Percentiles rank a stretch among this genome's conserved stretches.
These are phyloP conservation scores for Colletes latitarsis DNA, from an alignment of 1,140 invertebrate species.

Conservation along the genomic window DNA sequence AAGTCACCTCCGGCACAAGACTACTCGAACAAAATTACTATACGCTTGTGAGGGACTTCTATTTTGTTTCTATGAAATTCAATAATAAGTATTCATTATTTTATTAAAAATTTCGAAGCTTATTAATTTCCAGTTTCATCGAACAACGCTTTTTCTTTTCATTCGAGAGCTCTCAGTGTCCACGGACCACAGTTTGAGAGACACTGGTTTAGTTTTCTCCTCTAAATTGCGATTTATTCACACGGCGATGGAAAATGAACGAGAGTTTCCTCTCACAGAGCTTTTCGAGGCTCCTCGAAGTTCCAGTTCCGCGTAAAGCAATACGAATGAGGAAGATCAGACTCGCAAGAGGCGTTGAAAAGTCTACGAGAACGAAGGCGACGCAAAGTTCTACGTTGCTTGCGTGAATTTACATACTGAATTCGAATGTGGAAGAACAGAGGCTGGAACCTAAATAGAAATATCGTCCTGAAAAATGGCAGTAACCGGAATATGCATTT, in stretches of 20 bases:
- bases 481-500: neutral
- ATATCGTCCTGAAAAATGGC: constrained; percentile 10
- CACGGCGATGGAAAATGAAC: neutral
- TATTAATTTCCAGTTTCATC: too few species aligned
- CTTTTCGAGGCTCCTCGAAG: neutral
- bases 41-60: too few species aligned
- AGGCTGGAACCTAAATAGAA: constrained; percentile 9
- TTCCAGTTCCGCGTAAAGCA: neutral
- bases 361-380: neutral
- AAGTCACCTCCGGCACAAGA: too few species aligned
- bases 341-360: neutral
- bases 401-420: constrained; percentile 26
- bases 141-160: too few species aligned
- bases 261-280: neutral
- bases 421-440: neutral
- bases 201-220: too few species aligned
- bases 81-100: too few species aligned
- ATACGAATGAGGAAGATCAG: neutral
- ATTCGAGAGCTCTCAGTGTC: too few species aligned
- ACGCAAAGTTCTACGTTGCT: constrained; percentile 1
- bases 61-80: too few species aligned
- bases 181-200: too few species aligned
- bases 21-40: too few species aligned
- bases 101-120: too few species aligned
- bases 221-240: neutral